Evolutionary conservation across 2,113 vertebrate genomes (phyloP).

Genomic region (Tragelaphus strepsiceros): DNA sequence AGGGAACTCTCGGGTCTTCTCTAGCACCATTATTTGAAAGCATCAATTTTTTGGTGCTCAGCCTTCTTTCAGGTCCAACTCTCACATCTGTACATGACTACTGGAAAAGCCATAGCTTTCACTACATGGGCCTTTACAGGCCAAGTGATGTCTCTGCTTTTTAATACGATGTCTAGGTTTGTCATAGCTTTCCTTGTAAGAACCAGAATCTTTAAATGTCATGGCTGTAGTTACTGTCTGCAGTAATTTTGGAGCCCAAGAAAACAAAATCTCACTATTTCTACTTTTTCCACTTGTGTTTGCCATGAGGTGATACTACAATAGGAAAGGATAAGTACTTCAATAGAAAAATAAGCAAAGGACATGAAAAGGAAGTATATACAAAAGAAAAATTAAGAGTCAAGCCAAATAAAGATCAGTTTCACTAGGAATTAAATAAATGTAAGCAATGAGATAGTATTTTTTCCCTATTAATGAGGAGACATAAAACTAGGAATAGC

Average conservation of each 20-base stretch:
- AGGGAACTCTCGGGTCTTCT: background rate
- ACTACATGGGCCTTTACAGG: background rate
- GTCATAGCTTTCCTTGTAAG: background rate
- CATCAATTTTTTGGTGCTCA: background rate
- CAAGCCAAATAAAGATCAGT: background rate
- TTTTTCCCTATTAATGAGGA: background rate
- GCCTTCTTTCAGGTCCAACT: background rate
- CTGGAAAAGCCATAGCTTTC: background rate
- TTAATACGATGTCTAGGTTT: background rate
- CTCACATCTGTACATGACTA: background rate
- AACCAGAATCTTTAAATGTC: background rate
- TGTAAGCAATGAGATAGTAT: background rate
- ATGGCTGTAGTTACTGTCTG: background rate
- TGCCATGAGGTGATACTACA: background rate
- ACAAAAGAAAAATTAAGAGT: background rate
- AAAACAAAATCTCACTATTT: background rate
- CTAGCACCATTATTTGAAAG: background rate
- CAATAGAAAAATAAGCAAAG: background rate
- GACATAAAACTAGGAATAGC: background rate
- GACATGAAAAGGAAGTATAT: background rate
- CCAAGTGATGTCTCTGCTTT: background rate
- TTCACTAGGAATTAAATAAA: background rate
- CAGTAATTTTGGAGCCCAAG: background rate
- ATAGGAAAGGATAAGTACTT: background rate
- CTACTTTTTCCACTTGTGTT: background rate